A percentile compares a stretch with the other conserved stretches of the same genome.
Conservation (phyloP, 2,113 vertebrate species). For the Planiliza haematocheilus region DNA sequence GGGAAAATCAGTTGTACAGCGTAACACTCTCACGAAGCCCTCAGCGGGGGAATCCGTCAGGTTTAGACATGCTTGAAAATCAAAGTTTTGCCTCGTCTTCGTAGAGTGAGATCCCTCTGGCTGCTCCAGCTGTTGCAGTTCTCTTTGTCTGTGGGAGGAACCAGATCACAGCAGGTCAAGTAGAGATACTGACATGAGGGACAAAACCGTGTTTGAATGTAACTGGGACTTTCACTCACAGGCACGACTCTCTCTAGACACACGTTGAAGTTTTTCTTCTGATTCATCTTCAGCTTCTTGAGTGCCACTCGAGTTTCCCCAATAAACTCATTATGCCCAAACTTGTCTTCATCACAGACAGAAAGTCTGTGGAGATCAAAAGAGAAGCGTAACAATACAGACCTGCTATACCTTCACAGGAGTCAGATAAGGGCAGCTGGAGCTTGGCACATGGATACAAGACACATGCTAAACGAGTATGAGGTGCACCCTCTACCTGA, state of each 20-base stretch:
- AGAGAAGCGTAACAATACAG: slow-evolving; percentile 4
- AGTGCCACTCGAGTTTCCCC: slow-evolving; percentile 95
- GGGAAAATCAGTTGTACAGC: background rate
- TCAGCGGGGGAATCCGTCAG: slow-evolving; percentile 36
- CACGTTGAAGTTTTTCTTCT: slow-evolving; percentile 96
- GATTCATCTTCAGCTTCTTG: slow-evolving; percentile 95
- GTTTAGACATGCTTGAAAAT: slow-evolving; percentile 54
- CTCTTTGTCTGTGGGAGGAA: slow-evolving; percentile 87
- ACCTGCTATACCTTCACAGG: background rate
- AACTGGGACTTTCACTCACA: slow-evolving; percentile 78
- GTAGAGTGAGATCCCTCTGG: slow-evolving; percentile 94
- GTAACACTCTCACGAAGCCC: slow-evolving; percentile 20
- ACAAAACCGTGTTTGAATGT: slow-evolving; percentile 11
- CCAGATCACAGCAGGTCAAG: slow-evolving; percentile 30
- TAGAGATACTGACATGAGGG: slow-evolving; percentile 17
- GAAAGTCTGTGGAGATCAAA: slow-evolving; percentile 87
- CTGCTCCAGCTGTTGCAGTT: slow-evolving; percentile 85
- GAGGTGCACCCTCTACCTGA: slow-evolving; percentile 82
- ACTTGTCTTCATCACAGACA: slow-evolving; percentile 97
- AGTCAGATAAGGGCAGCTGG: background rate
- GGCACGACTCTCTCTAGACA: slow-evolving; percentile 95
- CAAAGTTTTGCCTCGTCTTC: slow-evolving; percentile 91
- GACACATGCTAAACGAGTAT: background rate
- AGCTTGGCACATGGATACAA: slow-evolving; percentile 1
- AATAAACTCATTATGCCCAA: slow-evolving; percentile 98